Base-by-base conservation (phyloP, 2,797 vertebrate genomes). In the Schizothorax lantsangensis region DNA sequence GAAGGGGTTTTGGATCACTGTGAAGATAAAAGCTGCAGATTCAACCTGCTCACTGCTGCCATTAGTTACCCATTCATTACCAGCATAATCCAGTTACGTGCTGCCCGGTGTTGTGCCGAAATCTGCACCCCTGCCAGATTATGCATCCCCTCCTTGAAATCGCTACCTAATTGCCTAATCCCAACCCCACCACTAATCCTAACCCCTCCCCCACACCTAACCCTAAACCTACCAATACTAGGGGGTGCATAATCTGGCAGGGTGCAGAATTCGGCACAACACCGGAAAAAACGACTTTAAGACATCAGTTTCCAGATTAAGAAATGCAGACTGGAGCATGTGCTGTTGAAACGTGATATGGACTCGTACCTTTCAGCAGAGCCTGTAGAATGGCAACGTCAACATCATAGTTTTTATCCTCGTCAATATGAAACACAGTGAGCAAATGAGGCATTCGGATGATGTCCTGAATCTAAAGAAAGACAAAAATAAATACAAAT, bases 351-450 rank as follows among this genome's bases (percentile, higher is more conserved):
- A 68, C 3, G 1, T 30, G 54, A 62, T 12, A 62, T 6, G 11
- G n/a, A 64, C 11, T 71, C 5, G 0, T 49, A 98, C 98, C 98
- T 97, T 99, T 99, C 38, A 99, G 94, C 40, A 99, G 93, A 0
- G 97, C 97, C 88, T 98, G 96, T 23, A 99, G 96, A 91, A 99
- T 99, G 72, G 98, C 97, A 85, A 99, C 95, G 9, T 99, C 98
- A 91, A 99, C 92, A 0, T 98, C 97, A 36, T 95, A 94, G n/a
- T 97, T 96, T 68, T 93, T 94, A 0, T 96, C 97, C 87, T 96
- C 96, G 7, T 95, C 95, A n/a, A 96, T 94, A 87, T 94, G 94
- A 93, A 98, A 99, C 57, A 99, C 90, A 0, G 98, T 98, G 92
- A 99, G 93, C 89, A 99, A 93, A 66, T 98, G 96, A 40, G 90